Evolutionary conservation across 1,140 invertebrate species (phyloP).

Genomic region (Eurytemora carolleeae): DNA sequence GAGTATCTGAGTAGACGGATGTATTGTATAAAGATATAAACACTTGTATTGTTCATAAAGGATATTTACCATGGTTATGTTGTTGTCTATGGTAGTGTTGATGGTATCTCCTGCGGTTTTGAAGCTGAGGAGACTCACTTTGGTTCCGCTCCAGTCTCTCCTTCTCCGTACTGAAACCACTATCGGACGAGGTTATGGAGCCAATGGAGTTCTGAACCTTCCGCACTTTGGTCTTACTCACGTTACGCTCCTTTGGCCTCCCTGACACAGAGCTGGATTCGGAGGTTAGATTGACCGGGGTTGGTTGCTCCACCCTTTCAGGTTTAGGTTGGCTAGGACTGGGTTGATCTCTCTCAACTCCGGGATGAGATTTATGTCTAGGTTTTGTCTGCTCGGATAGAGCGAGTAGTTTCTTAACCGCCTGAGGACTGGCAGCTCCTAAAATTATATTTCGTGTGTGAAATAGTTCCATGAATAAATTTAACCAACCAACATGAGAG

Average conservation of each 20-base stretch:
- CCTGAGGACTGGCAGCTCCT: slow-evolving; percentile 33
- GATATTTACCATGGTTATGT: neutral
- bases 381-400: slow-evolving; percentile 23
- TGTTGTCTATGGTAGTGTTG: neutral
- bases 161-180: neutral
- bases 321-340: neutral
- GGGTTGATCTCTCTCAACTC: neutral
- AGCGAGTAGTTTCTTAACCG: slow-evolving; percentile 33
- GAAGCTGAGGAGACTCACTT: neutral
- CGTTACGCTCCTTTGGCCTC: slow-evolving; percentile 38
- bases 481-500: no score
- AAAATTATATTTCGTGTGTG: no score
- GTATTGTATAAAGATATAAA: no score
- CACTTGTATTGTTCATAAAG: no score
- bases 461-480: no score
- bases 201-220: neutral
- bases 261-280: slow-evolving; percentile 88
- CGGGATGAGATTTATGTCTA: neutral
- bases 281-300: slow-evolving; percentile 69
- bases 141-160: neutral
- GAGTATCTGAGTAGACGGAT: no score
- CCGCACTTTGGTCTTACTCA: neutral
- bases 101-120: neutral
- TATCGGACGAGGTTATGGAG: neutral
- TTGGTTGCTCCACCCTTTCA: slow-evolving; percentile 1